phyloP scores from a whole-genome alignment of 2,797 vertebrate genomes.

The Hemitrygon akajei region DNA sequence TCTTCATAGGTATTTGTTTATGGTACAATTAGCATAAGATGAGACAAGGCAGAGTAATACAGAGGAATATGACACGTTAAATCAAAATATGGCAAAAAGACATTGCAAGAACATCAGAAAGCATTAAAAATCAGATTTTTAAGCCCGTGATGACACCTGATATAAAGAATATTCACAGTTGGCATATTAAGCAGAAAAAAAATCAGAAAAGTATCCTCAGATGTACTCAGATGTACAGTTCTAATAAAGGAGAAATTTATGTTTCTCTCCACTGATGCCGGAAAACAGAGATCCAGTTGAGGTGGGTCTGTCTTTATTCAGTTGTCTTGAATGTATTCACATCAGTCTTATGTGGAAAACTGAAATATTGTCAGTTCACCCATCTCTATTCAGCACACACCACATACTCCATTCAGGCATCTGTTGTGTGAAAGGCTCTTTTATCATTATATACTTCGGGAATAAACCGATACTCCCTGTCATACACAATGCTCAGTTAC shows the following conservation, averaged over 20 bases:
- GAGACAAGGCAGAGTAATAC: no score
- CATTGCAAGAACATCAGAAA: neutral
- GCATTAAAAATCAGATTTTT: neutral
- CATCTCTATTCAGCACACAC: slow-evolving; percentile 28
- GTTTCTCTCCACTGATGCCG: neutral
- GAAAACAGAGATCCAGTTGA: neutral
- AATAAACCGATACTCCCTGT: neutral
- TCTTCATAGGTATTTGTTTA: neutral
- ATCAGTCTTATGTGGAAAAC: neutral
- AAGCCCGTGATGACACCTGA: neutral
- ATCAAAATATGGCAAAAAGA: neutral
- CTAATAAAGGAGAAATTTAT: neutral
- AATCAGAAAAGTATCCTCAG: neutral
- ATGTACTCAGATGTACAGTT: neutral
- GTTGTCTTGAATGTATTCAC: neutral
- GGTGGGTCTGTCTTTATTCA: neutral
- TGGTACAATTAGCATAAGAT: neutral
- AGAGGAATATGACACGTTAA: no score
- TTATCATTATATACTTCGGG: slow-evolving; percentile 8
- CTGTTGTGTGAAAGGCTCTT: slow-evolving; percentile 1
- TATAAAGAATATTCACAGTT: neutral
- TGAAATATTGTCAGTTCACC: neutral
- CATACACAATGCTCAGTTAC: neutral
- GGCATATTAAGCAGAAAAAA: neutral
- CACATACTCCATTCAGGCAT: neutral